Evolutionary conservation across 2,888 invertebrate species (phyloP).

Genomic region (Leptopilina myrica): DNA sequence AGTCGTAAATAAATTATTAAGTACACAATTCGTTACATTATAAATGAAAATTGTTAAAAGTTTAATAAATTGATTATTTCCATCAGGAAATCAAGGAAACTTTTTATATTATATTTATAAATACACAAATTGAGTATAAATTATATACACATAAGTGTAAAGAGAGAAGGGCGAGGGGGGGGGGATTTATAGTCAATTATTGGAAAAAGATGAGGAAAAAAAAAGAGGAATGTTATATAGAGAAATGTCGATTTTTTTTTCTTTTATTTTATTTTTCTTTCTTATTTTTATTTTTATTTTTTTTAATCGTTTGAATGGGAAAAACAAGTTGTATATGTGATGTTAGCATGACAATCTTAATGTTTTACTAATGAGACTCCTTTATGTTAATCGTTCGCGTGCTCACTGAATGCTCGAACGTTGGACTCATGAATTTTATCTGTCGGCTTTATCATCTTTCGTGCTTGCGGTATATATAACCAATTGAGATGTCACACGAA

Average conservation of each 20-base stretch:
- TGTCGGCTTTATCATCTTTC: slow-evolving; percentile 47
- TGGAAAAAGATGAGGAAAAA: neutral
- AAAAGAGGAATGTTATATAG: neutral
- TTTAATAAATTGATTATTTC: too few species aligned
- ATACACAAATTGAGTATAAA: too few species aligned
- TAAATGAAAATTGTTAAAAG: too few species aligned
- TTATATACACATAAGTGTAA: too few species aligned
- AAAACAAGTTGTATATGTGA: slow-evolving; percentile 23
- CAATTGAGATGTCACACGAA: slow-evolving; percentile 40
- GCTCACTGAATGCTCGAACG: slow-evolving; percentile 53
- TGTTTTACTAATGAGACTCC: slow-evolving; percentile 66
- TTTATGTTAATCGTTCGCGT: slow-evolving; percentile 73
- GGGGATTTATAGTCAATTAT: neutral
- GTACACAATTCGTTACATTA: too few species aligned
- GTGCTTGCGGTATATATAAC: slow-evolving; percentile 34
- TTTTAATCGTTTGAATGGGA: neutral
- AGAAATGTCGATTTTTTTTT: neutral
- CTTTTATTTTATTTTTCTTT: too few species aligned
- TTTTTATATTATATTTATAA: too few species aligned
- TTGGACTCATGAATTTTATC: slow-evolving; percentile 70
- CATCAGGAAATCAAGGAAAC: too few species aligned
- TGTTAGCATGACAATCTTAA: slow-evolving; percentile 29
- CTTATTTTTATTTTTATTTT: too few species aligned
- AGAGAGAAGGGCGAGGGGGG: too few species aligned
- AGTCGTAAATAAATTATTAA: too few species aligned